Percentiles rank a stretch among this genome's conserved stretches.
These are phyloP conservation scores for Excalfactoria chinensis DNA, from an alignment of 2,113 vertebrate genomes.

Conservation along the genomic window DNA sequence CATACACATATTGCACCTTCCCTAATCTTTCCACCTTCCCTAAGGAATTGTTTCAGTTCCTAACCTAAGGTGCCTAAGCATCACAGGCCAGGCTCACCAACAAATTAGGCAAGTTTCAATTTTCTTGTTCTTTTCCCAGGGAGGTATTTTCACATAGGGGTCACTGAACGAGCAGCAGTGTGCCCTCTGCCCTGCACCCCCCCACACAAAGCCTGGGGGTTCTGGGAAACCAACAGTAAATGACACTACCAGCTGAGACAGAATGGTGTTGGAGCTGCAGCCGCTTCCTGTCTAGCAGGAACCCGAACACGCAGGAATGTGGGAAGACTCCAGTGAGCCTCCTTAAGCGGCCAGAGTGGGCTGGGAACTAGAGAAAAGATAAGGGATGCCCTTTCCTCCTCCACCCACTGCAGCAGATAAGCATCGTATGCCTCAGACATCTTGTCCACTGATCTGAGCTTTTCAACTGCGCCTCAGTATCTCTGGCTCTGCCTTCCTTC, in stretches of 20 bases:
- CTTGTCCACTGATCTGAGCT: slow-evolving; percentile 70
- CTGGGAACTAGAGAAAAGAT: slow-evolving; percentile 64
- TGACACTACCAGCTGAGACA: slow-evolving; percentile 70
- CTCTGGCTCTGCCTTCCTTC: slow-evolving; percentile 67
- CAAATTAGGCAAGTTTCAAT: slow-evolving; percentile 24
- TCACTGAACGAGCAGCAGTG: fast-evolving
- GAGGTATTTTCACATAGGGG: background rate
- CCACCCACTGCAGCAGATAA: slow-evolving; percentile 68
- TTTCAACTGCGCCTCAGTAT: slow-evolving; percentile 39
- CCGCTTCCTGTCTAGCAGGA: slow-evolving; percentile 62
- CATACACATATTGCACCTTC: background rate
- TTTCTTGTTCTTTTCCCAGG: slow-evolving; percentile 34
- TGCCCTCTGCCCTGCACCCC: background rate
- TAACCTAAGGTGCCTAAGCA: background rate
- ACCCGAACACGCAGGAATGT: slow-evolving; percentile 37
- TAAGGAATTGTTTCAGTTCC: background rate
- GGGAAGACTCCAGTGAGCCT: slow-evolving; percentile 61
- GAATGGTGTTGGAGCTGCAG: slow-evolving; percentile 49
- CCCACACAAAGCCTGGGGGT: background rate
- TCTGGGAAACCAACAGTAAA: slow-evolving; percentile 31
- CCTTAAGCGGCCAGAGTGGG: slow-evolving; percentile 47
- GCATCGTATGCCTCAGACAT: slow-evolving; percentile 66
- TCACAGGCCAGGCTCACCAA: background rate
- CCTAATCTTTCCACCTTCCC: background rate
- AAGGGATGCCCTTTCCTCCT: slow-evolving; percentile 67